A percentile compares a stretch with the other conserved stretches of the same genome.
These are phyloP conservation scores for Malaclemys terrapin DNA, from an alignment of 2,113 vertebrate species.

Conservation along the genomic window DNA sequence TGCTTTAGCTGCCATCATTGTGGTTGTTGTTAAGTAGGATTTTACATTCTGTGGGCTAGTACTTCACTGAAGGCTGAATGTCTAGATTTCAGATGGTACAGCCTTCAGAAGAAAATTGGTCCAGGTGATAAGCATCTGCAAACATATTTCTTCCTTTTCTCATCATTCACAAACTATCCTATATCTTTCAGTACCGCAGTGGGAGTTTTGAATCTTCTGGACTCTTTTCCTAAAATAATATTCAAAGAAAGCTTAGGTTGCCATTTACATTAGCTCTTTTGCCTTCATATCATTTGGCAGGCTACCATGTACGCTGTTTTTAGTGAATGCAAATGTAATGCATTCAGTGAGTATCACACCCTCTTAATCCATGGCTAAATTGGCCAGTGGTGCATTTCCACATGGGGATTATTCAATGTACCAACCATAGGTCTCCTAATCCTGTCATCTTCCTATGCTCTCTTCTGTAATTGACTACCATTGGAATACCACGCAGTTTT, in stretches of 20 bases:
- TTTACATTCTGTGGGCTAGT: neutral
- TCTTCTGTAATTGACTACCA: neutral
- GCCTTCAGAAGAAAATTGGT: conserved; percentile 1
- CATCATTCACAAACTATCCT: neutral
- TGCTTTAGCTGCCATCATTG: neutral
- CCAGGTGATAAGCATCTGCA: neutral
- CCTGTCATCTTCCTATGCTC: accelerated
- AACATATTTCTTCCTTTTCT: neutral
- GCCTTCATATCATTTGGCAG: accelerated
- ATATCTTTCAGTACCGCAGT: neutral
- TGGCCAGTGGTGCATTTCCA: neutral
- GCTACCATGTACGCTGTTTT: neutral
- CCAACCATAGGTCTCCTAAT: accelerated
- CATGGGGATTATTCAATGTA: neutral
- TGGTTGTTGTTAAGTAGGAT: neutral
- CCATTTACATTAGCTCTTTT: neutral
- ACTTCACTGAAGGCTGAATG: neutral
- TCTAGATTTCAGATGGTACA: neutral
- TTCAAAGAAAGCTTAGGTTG: neutral
- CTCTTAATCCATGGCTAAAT: neutral
- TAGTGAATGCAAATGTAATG: neutral
- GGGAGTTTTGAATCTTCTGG: neutral
- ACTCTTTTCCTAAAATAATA: neutral
- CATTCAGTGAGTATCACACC: neutral
- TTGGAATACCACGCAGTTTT: neutral